These are phyloP conservation scores for Tenthredo amoena DNA, from an alignment of 2,888 invertebrate genomes.

Conservation along the genomic window DNA sequence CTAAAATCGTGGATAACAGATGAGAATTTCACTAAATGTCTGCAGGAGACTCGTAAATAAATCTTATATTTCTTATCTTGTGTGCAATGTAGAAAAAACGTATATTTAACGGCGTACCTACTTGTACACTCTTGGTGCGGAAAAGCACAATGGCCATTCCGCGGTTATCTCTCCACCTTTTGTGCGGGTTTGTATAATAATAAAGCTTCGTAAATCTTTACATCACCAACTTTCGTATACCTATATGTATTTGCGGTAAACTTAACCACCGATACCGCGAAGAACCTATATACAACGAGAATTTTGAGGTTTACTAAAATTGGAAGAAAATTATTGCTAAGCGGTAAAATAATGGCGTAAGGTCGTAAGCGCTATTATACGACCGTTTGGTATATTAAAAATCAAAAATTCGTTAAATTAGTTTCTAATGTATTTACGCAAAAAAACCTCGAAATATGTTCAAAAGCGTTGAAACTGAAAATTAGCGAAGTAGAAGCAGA, in stretches of 20 bases:
- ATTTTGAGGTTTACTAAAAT: neutral
- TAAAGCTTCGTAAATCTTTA: neutral
- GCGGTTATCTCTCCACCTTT: slow-evolving; percentile 5
- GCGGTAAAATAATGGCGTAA: neutral
- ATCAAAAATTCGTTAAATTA: too few species aligned
- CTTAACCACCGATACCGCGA: neutral
- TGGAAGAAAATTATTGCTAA: neutral
- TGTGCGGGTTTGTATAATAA: neutral
- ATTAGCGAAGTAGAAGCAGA: too few species aligned
- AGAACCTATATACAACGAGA: neutral
- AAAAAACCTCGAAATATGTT: too few species aligned
- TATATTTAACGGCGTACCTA: neutral
- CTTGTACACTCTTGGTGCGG: neutral
- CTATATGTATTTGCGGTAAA: neutral
- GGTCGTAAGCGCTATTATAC: neutral
- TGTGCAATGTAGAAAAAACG: neutral
- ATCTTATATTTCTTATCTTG: neutral
- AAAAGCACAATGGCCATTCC: neutral
- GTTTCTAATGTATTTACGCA: too few species aligned
- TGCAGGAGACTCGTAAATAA: neutral
- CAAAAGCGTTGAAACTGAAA: too few species aligned
- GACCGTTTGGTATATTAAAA: too few species aligned
- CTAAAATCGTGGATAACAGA: neutral
- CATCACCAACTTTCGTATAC: neutral
- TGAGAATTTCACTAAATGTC: neutral